Base-by-base conservation (phyloP, 1,140 invertebrate species). In the Scaptomyza montana region DNA sequence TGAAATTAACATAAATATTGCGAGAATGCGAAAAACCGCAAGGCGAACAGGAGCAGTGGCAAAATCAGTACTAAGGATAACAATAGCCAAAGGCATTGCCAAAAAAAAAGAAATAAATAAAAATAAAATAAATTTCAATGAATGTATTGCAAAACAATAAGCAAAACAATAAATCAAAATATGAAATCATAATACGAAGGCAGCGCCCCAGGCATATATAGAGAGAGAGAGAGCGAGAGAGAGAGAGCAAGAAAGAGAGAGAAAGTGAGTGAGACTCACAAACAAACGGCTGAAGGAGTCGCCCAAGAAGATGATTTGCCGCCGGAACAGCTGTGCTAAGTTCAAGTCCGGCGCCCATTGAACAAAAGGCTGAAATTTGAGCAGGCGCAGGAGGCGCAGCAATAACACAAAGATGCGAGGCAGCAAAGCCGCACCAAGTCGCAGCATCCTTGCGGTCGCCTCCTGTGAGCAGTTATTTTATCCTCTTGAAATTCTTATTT, bases 131-230 rank as follows among this genome's bases (percentile, higher is more conserved):
- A 21, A 9, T 36, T 60, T 36, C 69, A 50, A 49, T 57, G 59
- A 80, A 78, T 78, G 74, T 78, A 59, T 76, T 64, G 80, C 70
- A 78, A 86, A 86, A 87, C 81, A 86, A 86, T 86, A 82, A 87
- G 82, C 81, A 70, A 87, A 87, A 86, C 82, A 86, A 86, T 86
- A 86, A 86, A 86, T 86, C 81, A 86, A 86, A 86, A 87, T 87
- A 86, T 86, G 81, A 86, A 86, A 86, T 86, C 87, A 87, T 86
- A 86, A 87, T 87, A 66, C 59, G 46, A 45, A 60, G 49, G 36
- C 36, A 54, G 50, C 45, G 71, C 57, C 51, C 55, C 56, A 47
- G 70, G 64, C 64, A 47, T 55, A 55, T 13, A 25, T 36, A 49
- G 36, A 41, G 7, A 36, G 33, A 9, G 33, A 55, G 49, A 47